Conservation (phyloP, 2,888 invertebrate genomes). For the Eumerus sabulonum region DNA sequence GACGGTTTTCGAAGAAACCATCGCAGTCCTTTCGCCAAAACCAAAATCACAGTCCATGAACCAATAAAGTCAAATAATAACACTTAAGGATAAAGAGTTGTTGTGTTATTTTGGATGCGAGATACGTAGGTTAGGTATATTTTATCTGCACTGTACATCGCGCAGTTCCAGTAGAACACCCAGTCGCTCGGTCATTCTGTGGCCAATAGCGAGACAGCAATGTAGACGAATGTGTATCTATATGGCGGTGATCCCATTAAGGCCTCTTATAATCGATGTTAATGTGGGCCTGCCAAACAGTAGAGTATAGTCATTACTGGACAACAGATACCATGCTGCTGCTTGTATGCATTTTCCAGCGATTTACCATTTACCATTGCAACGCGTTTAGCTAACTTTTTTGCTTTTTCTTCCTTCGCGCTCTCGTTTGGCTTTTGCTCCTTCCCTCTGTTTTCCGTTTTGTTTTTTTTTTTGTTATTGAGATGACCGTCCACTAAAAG, state of each 20-base stretch:
- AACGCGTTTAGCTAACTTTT: slow-evolving; percentile 33
- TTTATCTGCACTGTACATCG: slow-evolving; percentile 42
- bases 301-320: slow-evolving; percentile 60
- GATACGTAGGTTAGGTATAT: too few relatives aligned
- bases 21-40: neutral
- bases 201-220: neutral
- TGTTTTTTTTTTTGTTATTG: slow-evolving; percentile 43
- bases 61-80: slow-evolving; percentile 19
- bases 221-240: neutral
- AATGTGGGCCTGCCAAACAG: slow-evolving; percentile 61
- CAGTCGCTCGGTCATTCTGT: slow-evolving; percentile 14
- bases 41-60: slow-evolving; percentile 29
- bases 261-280: slow-evolving; percentile 64
- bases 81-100: slow-evolving; percentile 9
- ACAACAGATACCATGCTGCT: slow-evolving; percentile 39
- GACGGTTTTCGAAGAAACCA: slow-evolving; percentile 46
- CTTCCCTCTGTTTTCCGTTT: slow-evolving; percentile 5
- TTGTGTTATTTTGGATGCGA: slow-evolving; percentile 19
- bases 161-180: slow-evolving; percentile 21
- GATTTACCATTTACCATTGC: slow-evolving; percentile 2
- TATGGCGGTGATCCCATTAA: slow-evolving; percentile 54
- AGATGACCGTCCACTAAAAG: slow-evolving; percentile 67
- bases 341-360: slow-evolving; percentile 21
- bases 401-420: neutral
- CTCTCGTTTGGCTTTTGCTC: slow-evolving; percentile 6